These are phyloP conservation scores for Tipula lateralis DNA, from an alignment of 2,888 invertebrate genomes.

Conservation along the genomic window DNA sequence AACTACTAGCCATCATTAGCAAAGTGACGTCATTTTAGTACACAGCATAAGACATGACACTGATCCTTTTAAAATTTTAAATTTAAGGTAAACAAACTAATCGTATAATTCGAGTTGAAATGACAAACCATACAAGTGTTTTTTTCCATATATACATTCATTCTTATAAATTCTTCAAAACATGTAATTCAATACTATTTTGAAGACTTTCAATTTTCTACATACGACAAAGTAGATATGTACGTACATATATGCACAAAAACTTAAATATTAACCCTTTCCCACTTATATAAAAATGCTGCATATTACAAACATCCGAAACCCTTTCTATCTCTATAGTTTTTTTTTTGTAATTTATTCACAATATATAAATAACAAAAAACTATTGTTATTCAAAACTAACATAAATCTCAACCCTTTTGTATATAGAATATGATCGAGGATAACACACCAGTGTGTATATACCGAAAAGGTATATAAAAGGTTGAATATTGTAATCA, in stretches of 20 bases:
- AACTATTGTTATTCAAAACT: neutral
- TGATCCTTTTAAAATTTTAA: too few relatives aligned
- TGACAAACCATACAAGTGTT: neutral
- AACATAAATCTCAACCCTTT: constrained; percentile 13
- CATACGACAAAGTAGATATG: neutral
- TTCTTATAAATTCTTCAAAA: neutral
- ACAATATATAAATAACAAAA: neutral
- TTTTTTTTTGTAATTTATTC: neutral
- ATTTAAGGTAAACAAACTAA: neutral
- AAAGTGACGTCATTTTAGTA: too few relatives aligned
- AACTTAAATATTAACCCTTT: neutral
- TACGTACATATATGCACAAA: neutral
- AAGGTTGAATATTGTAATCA: neutral
- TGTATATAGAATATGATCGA: neutral
- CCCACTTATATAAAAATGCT: neutral
- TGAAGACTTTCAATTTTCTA: neutral
- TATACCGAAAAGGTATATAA: neutral
- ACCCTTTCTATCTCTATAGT: neutral
- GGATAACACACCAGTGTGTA: neutral
- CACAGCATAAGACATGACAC: too few relatives aligned
- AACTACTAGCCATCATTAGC: too few relatives aligned
- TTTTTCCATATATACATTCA: neutral
- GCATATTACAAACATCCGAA: neutral
- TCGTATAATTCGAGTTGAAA: neutral
- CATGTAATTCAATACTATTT: neutral